Conservation (phyloP, 1,140 invertebrate species). For the Bactericera cockerelli region DNA sequence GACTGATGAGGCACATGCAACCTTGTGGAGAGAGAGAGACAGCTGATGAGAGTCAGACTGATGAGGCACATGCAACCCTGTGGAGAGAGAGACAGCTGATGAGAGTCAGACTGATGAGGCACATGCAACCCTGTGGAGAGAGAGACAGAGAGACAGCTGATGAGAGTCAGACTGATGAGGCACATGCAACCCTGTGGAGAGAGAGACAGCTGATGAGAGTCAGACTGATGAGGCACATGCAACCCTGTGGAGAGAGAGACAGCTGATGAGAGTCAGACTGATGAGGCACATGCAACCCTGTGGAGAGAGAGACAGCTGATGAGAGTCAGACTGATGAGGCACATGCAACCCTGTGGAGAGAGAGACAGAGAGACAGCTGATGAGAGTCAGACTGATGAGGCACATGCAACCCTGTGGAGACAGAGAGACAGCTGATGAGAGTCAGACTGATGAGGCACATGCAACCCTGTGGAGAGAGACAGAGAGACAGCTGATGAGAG, state of each 20-base stretch:
- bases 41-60: conserved; percentile 64
- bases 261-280: conserved; percentile 64
- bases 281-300: conserved; percentile 58
- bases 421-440: conserved; percentile 61
- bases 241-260: conserved; percentile 60
- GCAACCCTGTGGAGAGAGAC: conserved; percentile 53
- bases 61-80: conserved; percentile 58
- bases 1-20: conserved; percentile 62
- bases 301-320: conserved; percentile 63
- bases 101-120: conserved; percentile 66
- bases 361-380: conserved; percentile 60
- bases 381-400: conserved; percentile 67
- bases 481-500: conserved; percentile 63
- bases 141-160: conserved; percentile 60
- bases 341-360: too few species aligned
- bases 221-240: conserved; percentile 58
- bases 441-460: conserved; percentile 65
- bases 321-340: conserved; percentile 66
- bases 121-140: too few species aligned
- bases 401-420: too few species aligned
- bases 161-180: conserved; percentile 66
- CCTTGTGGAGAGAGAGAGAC: conserved; percentile 60
- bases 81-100: conserved; percentile 63
- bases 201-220: conserved; percentile 68
- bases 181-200: conserved; percentile 58